Percentiles rank a stretch among this genome's conserved stretches.
phyloP scores from a whole-genome alignment of 2,797 vertebrate genomes.

The Tympanoctomys barrerae region DNA sequence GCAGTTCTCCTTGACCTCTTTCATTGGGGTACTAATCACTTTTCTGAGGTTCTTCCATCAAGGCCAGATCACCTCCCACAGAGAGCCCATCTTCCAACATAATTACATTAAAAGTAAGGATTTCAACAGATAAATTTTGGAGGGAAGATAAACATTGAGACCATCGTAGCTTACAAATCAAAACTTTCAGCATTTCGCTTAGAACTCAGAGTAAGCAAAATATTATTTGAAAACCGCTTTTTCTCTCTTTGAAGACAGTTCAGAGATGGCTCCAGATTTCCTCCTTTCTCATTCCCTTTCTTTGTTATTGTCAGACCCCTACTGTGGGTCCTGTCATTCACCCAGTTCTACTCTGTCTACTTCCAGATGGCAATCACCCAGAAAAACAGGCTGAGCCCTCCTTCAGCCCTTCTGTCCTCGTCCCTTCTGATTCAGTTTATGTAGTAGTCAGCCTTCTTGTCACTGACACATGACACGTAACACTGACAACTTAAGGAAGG shows the following conservation, averaged over 20 bases:
- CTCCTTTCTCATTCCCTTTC: not conserved
- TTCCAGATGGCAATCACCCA: not conserved
- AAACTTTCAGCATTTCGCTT: not conserved
- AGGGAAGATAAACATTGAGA: not conserved
- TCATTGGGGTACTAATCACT: not conserved
- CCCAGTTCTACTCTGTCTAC: not conserved
- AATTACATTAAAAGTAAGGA: not conserved
- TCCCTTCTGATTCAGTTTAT: not conserved
- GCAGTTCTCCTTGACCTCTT: not conserved
- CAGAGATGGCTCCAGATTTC: not conserved
- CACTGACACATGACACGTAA: not conserved
- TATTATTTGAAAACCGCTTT: not conserved
- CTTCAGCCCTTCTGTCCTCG: not conserved
- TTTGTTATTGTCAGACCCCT: not conserved
- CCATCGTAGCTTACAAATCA: not conserved
- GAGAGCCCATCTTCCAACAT: not conserved
- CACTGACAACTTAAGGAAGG: not conserved
- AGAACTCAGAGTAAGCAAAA: slow-evolving; percentile 12
- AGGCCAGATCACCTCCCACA: not conserved
- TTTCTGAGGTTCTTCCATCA: not conserved
- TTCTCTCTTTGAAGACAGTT: not conserved
- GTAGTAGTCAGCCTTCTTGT: not conserved
- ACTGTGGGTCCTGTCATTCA: not conserved
- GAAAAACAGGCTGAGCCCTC: not conserved
- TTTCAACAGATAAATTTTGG: not conserved